A percentile compares a stretch with the other conserved stretches of the same genome.
Evolutionary conservation across 92 coral and sea anemone species (phyloP).

Genomic region (Micromussa lordhowensis): DNA sequence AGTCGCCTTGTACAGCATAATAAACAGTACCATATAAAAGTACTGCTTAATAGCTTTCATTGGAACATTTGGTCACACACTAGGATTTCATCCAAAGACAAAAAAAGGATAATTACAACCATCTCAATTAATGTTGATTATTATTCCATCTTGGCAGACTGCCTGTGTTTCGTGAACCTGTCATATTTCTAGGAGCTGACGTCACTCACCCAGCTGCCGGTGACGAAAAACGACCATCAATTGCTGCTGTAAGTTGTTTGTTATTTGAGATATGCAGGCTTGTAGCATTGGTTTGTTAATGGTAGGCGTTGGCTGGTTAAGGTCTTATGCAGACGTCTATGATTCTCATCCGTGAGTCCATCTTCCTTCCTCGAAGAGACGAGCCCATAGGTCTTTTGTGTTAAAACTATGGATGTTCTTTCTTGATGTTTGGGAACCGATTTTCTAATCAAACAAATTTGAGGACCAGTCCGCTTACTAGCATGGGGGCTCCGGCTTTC

Average conservation of each 20-base stretch:
- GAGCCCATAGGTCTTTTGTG: background rate
- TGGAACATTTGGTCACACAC: background rate
- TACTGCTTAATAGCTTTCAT: background rate
- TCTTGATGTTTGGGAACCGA: too few species aligned
- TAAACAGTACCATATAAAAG: background rate
- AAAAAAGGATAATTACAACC: background rate
- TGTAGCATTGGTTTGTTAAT: background rate
- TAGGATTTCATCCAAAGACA: background rate
- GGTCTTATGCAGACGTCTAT: background rate
- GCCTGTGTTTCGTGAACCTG: conserved; percentile 94
- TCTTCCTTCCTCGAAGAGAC: background rate
- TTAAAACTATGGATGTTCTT: background rate
- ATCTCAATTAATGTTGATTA: too few species aligned
- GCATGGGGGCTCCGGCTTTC: too few species aligned
- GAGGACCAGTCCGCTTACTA: too few species aligned
- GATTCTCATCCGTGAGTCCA: background rate
- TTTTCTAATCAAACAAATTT: too few species aligned
- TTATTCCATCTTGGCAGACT: conserved; percentile 60
- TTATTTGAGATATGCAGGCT: background rate
- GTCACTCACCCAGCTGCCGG: conserved; percentile 99
- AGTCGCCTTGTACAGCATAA: background rate
- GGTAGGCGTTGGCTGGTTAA: background rate
- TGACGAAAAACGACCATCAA: conserved; percentile 92
- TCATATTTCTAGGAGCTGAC: conserved; percentile 96
- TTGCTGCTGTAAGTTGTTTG: conserved; percentile 83